Evolutionary conservation across 2,113 vertebrate genomes (phyloP).

Genomic region (Gymnogyps californianus): DNA sequence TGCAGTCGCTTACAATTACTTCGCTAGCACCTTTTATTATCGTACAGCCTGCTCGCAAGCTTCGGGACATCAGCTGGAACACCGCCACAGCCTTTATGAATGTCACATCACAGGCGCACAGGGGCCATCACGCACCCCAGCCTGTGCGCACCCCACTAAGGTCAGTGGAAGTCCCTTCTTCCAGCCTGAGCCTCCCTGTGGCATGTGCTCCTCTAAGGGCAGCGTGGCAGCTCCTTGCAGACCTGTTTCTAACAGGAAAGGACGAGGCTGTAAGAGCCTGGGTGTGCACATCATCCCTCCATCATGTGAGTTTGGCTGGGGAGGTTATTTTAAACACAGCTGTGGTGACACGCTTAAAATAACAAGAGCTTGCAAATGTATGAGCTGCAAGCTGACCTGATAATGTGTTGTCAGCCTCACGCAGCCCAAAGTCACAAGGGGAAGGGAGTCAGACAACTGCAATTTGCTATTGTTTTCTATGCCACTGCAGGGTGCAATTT

Average conservation of each 20-base stretch:
- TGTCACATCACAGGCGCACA: not conserved
- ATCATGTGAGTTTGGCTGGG: not conserved
- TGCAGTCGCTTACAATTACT: not conserved
- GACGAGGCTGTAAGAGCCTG: fast-evolving
- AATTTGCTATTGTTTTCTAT: not conserved
- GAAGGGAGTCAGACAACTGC: not conserved
- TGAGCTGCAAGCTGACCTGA: not conserved
- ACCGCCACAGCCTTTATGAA: not conserved
- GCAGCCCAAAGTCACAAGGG: not conserved
- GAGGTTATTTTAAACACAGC: slow-evolving; percentile 13
- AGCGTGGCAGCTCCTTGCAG: not conserved
- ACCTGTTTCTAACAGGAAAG: not conserved
- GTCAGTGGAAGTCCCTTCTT: not conserved
- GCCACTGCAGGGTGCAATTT: not conserved
- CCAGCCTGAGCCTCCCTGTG: fast-evolving
- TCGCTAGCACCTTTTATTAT: not conserved
- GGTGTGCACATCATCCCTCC: not conserved
- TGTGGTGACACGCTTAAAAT: slow-evolving; percentile 11
- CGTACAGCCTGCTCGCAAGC: not conserved
- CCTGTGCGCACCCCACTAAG: fast-evolving
- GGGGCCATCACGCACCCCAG: fast-evolving
- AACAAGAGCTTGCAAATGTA: slow-evolving; percentile 19
- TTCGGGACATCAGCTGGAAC: not conserved
- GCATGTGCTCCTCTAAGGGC: not conserved
- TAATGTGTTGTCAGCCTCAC: not conserved